Conservation (phyloP, 2,113 vertebrate species). For the Typhlomys cinereus region DNA sequence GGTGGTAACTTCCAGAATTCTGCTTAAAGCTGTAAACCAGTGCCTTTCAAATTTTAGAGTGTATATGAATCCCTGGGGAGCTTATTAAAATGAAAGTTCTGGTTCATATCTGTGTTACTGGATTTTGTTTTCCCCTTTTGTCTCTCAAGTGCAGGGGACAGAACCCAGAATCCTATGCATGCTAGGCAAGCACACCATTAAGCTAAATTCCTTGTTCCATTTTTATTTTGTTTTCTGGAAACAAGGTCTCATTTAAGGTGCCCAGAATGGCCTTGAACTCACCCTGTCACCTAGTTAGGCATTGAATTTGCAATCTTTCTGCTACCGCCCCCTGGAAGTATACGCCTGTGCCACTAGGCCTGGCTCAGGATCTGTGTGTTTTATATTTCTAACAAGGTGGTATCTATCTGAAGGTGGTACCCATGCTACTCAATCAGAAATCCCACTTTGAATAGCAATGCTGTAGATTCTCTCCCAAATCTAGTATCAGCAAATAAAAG, state of each 20-base stretch:
- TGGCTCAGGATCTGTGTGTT: neutral
- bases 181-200: too few species aligned
- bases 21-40: neutral
- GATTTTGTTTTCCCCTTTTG: neutral
- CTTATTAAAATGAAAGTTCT: constrained; percentile 24
- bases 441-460: neutral
- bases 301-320: neutral
- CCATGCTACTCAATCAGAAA: neutral
- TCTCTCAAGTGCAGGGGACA: neutral
- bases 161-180: neutral
- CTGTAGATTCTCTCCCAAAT: neutral
- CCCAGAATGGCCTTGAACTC: too few species aligned
- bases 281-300: neutral
- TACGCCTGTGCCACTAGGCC: neutral
- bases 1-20: neutral
- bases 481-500: neutral
- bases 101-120: neutral
- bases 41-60: neutral
- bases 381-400: neutral
- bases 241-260: too few species aligned
- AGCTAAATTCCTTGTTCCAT: too few species aligned
- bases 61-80: neutral
- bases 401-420: neutral
- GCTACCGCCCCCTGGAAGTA: neutral
- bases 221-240: too few species aligned